Conservation (phyloP, 2,888 invertebrate genomes). For the Microplitis manilae region DNA sequence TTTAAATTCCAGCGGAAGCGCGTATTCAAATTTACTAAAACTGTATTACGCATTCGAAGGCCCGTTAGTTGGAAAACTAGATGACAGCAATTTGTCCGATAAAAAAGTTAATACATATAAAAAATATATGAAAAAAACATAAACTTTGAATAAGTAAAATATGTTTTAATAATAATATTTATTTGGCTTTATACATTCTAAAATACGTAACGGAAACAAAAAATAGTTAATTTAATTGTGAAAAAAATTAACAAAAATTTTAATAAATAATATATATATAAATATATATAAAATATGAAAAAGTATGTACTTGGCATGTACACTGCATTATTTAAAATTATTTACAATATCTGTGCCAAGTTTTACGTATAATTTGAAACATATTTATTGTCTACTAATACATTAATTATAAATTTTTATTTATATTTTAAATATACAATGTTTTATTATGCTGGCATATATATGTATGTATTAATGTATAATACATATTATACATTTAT, state of each 20-base stretch:
- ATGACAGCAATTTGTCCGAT: not conserved
- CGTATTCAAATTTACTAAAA: slow-evolving; percentile 19
- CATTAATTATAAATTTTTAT: not conserved
- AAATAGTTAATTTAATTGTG: not conserved
- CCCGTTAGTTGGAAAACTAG: slow-evolving; percentile 38
- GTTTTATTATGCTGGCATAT: not conserved
- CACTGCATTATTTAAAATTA: not conserved
- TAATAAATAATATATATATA: not conserved
- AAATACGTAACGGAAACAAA: not conserved
- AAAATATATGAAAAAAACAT: too few relatives aligned
- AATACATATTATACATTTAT: not conserved
- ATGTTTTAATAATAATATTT: not conserved
- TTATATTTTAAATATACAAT: not conserved
- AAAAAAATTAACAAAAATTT: not conserved
- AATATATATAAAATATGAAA: not conserved
- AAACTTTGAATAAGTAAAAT: not conserved
- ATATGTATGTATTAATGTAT: not conserved
- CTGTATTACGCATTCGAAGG: slow-evolving; percentile 48
- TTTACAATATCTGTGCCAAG: not conserved
- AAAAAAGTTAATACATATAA: not conserved
- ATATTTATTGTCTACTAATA: not conserved
- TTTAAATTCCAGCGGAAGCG: not conserved
- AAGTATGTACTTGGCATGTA: not conserved
- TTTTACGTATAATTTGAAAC: not conserved
- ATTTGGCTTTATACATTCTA: not conserved